Conservation (phyloP, 2,797 vertebrate species). For the Chromis chromis region DNA sequence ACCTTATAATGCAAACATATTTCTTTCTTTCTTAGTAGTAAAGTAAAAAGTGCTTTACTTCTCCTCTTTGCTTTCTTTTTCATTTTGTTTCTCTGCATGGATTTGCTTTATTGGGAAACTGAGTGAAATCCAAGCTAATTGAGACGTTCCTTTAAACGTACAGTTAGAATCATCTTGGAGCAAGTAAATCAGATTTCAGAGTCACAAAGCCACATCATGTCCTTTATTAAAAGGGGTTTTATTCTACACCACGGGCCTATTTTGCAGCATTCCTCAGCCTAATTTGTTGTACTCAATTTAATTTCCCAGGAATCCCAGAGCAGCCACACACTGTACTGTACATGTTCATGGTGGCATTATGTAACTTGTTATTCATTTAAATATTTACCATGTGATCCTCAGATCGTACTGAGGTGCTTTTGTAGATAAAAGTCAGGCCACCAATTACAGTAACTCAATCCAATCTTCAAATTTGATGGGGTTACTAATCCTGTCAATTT, state of each 20-base stretch:
- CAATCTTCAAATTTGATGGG: not conserved
- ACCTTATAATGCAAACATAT: too few species aligned
- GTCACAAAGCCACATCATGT: constrained; percentile 40
- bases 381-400: constrained; percentile 31
- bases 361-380: constrained; percentile 9
- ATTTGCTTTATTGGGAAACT: not conserved
- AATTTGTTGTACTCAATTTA: constrained; percentile 59
- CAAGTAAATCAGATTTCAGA: constrained; percentile 37
- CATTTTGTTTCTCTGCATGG: too few species aligned
- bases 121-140: not conserved
- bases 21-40: too few species aligned
- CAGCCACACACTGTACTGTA: not conserved
- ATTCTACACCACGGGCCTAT: not conserved
- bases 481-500: not conserved
- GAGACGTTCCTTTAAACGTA: not conserved
- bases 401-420: not conserved
- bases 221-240: constrained; percentile 31
- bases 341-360: not conserved
- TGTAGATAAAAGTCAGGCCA: not conserved
- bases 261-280: constrained; percentile 43
- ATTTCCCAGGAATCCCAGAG: not conserved
- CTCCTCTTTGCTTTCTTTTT: too few species aligned
- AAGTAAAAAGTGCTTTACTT: too few species aligned
- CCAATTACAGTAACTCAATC: not conserved
- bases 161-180: not conserved